A percentile compares a stretch with the other conserved stretches of the same genome.
These are phyloP conservation scores for Tangachromis dhanisi DNA, from an alignment of 2,113 vertebrate genomes.

Conservation along the genomic window DNA sequence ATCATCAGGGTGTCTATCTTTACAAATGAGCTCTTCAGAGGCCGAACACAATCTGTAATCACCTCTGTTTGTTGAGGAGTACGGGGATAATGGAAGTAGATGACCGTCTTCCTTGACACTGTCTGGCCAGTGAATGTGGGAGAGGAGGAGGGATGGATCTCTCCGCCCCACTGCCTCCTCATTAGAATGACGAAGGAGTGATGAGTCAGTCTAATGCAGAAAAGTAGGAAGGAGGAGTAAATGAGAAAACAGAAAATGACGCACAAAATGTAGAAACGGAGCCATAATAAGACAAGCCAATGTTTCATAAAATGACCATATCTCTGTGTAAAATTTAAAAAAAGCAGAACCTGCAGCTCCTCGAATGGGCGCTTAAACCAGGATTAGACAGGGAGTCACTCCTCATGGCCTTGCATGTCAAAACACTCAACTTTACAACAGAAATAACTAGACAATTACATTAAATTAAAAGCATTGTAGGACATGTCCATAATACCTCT, in stretches of 20 bases:
- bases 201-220: neutral
- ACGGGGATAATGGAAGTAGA: constrained; percentile 10
- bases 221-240: neutral
- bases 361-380: neutral
- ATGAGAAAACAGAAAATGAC: neutral
- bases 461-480: neutral
- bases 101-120: neutral
- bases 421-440: neutral
- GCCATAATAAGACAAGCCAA: neutral
- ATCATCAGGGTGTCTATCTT: neutral
- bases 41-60: neutral
- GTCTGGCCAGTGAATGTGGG: neutral
- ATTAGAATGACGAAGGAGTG: neutral
- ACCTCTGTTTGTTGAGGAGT: constrained; percentile 18
- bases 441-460: neutral
- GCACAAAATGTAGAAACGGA: neutral
- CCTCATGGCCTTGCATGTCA: neutral
- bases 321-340: neutral
- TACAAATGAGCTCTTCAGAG: constrained; percentile 27
- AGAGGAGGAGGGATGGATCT: neutral
- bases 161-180: neutral
- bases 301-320: neutral
- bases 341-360: neutral
- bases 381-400: neutral
- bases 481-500: neutral